Percentiles rank a stretch among this genome's conserved stretches.
Evolutionary conservation across 2,888 invertebrate species (phyloP).

Genomic region (Sarcophaga caerulescens): DNA sequence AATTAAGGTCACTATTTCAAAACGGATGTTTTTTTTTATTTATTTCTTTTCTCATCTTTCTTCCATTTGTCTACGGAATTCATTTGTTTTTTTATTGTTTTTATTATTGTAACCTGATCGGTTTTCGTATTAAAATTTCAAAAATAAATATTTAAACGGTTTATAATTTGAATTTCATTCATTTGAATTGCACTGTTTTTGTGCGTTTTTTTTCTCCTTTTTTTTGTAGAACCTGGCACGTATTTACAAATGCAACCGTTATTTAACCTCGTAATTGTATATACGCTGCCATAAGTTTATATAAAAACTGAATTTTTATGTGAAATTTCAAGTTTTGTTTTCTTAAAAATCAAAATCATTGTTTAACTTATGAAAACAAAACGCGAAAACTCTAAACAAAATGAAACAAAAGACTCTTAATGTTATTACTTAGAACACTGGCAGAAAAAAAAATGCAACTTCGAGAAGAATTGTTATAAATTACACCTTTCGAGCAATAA

Average conservation of each 20-base stretch:
- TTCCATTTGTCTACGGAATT: too few relatives aligned
- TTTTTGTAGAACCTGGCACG: constrained; percentile 6
- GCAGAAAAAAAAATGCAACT: too few relatives aligned
- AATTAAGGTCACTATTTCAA: too few relatives aligned
- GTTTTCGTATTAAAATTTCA: not conserved
- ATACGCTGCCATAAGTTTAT: not conserved
- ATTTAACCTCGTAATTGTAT: constrained; percentile 61
- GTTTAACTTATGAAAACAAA: not conserved
- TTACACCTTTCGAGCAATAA: too few relatives aligned
- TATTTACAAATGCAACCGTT: constrained; percentile 48
- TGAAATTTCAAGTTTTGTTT: constrained; percentile 47
- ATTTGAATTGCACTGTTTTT: not conserved
- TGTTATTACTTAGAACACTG: too few relatives aligned
- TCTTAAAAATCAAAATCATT: not conserved
- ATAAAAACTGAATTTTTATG: constrained; percentile 24
- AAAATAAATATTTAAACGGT: not conserved
- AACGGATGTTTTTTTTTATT: too few relatives aligned
- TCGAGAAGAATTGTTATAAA: too few relatives aligned
- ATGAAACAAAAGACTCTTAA: not conserved
- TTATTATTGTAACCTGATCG: not conserved
- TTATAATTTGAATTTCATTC: not conserved
- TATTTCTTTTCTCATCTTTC: too few relatives aligned
- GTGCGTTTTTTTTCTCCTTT: not conserved
- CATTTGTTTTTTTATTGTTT: too few relatives aligned
- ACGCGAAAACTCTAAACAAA: not conserved